Evolutionary conservation across 2,113 vertebrate genomes (phyloP).

Genomic region (Monarcha castaneiventris): DNA sequence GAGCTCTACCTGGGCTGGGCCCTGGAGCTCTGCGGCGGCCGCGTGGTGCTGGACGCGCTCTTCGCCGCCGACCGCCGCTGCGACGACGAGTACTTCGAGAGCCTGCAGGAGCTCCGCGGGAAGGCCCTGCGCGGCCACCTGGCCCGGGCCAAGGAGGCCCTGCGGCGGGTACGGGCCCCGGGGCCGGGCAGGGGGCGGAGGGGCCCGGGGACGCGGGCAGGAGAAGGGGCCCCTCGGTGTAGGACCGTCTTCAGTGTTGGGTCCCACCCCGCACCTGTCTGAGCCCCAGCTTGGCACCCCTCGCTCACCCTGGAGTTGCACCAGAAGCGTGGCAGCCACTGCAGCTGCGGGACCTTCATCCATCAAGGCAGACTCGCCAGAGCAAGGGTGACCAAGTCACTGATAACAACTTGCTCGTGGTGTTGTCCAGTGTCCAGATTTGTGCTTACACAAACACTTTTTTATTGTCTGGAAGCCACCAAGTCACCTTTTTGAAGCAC

Average conservation of each 20-base stretch:
- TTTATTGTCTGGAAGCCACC: not conserved
- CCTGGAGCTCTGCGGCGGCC: constrained; percentile 84
- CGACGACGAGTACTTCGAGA: constrained; percentile 85
- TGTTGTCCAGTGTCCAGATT: not conserved
- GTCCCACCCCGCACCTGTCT: not conserved
- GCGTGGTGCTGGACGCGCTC: constrained; percentile 82
- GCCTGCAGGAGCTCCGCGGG: constrained; percentile 83
- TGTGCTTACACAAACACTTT: not conserved
- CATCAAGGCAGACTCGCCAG: accelerated
- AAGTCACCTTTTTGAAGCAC: not conserved
- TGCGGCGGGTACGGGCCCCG: constrained; percentile 74
- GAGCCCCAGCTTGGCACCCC: not conserved
- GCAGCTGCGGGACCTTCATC: not conserved
- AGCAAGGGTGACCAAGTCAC: not conserved
- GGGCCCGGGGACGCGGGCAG: not conserved
- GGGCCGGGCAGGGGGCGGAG: not conserved
- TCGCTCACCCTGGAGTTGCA: accelerated
- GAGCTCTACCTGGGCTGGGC: constrained; percentile 85
- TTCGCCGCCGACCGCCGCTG: constrained; percentile 76
- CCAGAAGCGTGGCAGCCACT: accelerated
- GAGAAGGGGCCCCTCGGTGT: accelerated
- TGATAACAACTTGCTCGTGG: accelerated
- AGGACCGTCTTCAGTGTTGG: accelerated
- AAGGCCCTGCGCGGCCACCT: constrained; percentile 80
- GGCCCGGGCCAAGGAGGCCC: constrained; percentile 68